Base-by-base conservation (phyloP, 2,797 vertebrate genomes). In the Protonibea diacanthus region DNA sequence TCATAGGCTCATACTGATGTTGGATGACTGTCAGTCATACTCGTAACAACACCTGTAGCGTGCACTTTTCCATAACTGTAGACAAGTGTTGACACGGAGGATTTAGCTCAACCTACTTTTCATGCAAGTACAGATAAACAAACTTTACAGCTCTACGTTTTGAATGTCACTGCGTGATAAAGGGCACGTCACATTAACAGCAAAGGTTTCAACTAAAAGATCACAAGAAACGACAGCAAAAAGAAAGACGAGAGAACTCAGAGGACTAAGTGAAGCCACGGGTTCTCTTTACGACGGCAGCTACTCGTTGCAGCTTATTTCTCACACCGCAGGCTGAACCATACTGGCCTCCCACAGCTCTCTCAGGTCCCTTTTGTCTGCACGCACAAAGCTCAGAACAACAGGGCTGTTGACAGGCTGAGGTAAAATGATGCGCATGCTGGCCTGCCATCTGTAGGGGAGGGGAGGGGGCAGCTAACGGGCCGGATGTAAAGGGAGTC, bases 381-480 rank as follows among this genome's bases (percentile, higher is more conserved):
- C 13, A 29, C 8, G n/a, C 78, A 93, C 89, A 94, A 90, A 93
- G 86, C 81, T 80, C 78, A 74, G 67, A 88, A 93, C 91, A 92
- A 88, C 78, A 59, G 81, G 60, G 74, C 76, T 78, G 89, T 86
- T 93, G 94, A 94, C 88, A 82, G 78, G 82, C 76, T 23, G 74
- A 87, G 86, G 93, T 92, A 92, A 95, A 93, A 76, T 56, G 86
- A 94, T 93, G 87, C 70, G 38, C 77, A 82, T 74, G 83, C 76
- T 74, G 68, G 80, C 71, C 78, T 67, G 74, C 85, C 89, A 88
- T 88, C 85, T 88, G 87, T 76, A 38, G 29, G 21, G 15, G 52
- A 66, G 69, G 25, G 21, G 18, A 52, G 69, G 69, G 67, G 76
- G 64, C 45, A 74, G 89, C 65, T 29, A 67, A 67, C 49, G 27